phyloP scores from a whole-genome alignment of 2,888 invertebrate species.

The Blera fallax region DNA sequence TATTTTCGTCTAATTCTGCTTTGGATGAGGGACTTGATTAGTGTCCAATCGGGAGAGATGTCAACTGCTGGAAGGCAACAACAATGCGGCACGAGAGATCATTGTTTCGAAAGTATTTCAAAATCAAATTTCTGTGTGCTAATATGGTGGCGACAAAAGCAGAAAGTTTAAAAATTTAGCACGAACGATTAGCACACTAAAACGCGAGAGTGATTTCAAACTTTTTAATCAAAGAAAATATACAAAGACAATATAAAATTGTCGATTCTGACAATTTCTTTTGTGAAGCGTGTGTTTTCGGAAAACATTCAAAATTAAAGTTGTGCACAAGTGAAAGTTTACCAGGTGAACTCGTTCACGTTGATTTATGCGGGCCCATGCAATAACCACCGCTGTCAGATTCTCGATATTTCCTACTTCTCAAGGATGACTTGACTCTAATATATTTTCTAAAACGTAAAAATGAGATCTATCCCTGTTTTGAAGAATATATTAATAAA shows the following conservation, averaged over 20 bases:
- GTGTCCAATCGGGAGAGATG: constrained; percentile 47
- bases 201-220: constrained; percentile 65
- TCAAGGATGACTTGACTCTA: constrained; percentile 69
- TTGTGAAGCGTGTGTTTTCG: constrained; percentile 73
- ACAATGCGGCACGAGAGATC: constrained; percentile 9
- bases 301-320: constrained; percentile 70
- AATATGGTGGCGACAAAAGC: constrained; percentile 34
- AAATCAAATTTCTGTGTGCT: constrained; percentile 4
- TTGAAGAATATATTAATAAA: constrained; percentile 52
- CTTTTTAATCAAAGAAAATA: constrained; percentile 50
- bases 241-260: constrained; percentile 51
- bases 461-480: constrained; percentile 44
- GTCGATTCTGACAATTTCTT: constrained; percentile 44
- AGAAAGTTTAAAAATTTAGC: constrained; percentile 70
- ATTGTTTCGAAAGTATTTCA: constrained; percentile 30
- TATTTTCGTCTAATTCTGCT: constrained; percentile 68
- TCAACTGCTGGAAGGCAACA: constrained; percentile 27
- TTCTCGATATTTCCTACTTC: constrained; percentile 67
- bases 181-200: constrained; percentile 73
- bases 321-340: constrained; percentile 21
- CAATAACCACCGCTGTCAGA: constrained; percentile 65
- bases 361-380: constrained; percentile 73
- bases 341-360: constrained; percentile 69
- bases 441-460: constrained; percentile 72
- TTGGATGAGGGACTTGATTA: constrained; percentile 63